Evolutionary conservation across 2,888 invertebrate genomes (phyloP), one percentile per base, ranked within the genome.

Genomic region (Drosophila kanekoi): DNA sequence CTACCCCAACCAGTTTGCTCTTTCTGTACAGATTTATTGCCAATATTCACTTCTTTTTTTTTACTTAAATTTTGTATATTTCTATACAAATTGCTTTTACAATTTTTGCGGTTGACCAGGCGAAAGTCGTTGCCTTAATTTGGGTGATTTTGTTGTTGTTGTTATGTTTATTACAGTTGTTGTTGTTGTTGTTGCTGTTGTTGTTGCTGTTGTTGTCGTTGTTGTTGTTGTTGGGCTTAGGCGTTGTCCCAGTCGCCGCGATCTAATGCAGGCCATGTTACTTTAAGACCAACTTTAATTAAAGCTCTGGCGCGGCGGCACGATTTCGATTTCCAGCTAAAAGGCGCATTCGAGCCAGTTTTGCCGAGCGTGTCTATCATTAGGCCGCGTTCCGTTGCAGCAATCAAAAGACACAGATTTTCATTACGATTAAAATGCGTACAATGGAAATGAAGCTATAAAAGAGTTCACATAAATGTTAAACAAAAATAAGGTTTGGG

Each of bases 1-100:
- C 82, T 82, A 86, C 81, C 77, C 81, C 23, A 88, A 83, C 87
- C 87, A 74, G 82, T 88, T 83, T 87, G 40, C 37, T 53, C 64
- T 56, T 60, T 65, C 41, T 58, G 40, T 52, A 59, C 68, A 53
- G 68, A 88, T 88, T 83, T 83, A 88, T 88, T 88, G 89, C 59
- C 87, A 83, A 88, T 80, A 83, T 77, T 80, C 74, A 81, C 59
- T 66, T 18, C 18, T 56, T 59, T 52, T 40, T 28, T 37, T 48
- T 35, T 35, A 23, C 23, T 28, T 28, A 8, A 64, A 41, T 35
- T 69, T 60, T 61, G 57, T 54, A 48, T 51, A 20, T 54, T 66
- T 63, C 82, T 72, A 83, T 66, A 86, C 82, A 88, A 82, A 82
- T 82, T 86, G 68, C 81, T 60, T 54, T 69, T 57, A 68, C 64